Percentiles rank a stretch among this genome's conserved stretches.
These are phyloP conservation scores for Pammene aurita DNA, from an alignment of 2,888 invertebrate species.

Conservation along the genomic window DNA sequence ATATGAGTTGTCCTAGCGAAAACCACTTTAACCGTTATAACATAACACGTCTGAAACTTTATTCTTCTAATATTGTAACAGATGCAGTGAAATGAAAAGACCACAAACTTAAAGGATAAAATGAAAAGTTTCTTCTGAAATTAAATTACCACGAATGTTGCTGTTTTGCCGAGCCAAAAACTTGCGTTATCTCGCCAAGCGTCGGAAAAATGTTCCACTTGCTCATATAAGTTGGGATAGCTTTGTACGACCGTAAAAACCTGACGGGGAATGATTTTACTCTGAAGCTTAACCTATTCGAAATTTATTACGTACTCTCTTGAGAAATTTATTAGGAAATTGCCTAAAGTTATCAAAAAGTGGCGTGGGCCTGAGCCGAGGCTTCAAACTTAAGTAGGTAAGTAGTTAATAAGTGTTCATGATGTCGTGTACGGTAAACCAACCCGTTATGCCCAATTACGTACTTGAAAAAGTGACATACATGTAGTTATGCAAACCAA, in stretches of 20 bases:
- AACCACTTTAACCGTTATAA: not conserved
- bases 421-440: too few species aligned
- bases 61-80: conserved; percentile 21
- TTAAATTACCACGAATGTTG: conserved; percentile 39
- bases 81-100: conserved; percentile 38
- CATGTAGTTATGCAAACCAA: too few species aligned
- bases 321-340: conserved; percentile 34
- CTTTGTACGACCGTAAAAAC: conserved; percentile 35
- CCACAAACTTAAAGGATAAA: conserved; percentile 33
- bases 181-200: conserved; percentile 32
- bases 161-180: conserved; percentile 37
- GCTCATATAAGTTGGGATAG: conserved; percentile 36
- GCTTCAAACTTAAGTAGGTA: conserved; percentile 19
- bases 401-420: not conserved
- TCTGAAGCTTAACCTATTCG: conserved; percentile 34
- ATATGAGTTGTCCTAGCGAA: not conserved
- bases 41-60: conserved; percentile 13
- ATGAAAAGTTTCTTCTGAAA: conserved; percentile 36
- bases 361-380: conserved; percentile 10
- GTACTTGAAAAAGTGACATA: too few species aligned
- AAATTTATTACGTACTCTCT: conserved; percentile 35
- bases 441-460: too few species aligned
- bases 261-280: conserved; percentile 35
- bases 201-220: conserved; percentile 32
- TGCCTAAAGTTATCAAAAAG: conserved; percentile 32